Conservation (phyloP, 2,113 vertebrate genomes). For the Pteronura brasiliensis region DNA sequence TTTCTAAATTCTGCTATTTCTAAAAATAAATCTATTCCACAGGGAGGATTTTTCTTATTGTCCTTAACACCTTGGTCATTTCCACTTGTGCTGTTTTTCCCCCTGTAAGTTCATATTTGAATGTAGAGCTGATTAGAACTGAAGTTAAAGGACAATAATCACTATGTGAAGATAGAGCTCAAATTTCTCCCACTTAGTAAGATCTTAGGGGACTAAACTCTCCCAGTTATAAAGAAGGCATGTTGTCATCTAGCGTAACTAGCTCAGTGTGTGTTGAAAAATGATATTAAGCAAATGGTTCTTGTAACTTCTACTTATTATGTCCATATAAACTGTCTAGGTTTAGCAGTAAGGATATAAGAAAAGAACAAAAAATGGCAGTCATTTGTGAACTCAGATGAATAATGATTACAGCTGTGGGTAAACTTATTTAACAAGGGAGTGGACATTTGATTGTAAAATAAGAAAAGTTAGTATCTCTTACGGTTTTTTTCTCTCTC, state of each 20-base stretch:
- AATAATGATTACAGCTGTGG: neutral
- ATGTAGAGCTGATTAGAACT: neutral
- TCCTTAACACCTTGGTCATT: neutral
- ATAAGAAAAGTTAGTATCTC: constrained; percentile 46
- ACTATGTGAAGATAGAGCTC: neutral
- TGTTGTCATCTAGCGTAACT: neutral
- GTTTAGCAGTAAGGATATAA: neutral
- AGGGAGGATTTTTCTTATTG: neutral
- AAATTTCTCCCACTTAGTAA: neutral
- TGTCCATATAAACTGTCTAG: neutral
- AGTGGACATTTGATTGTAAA: constrained; percentile 17
- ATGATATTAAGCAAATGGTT: neutral
- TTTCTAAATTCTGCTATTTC: constrained; percentile 18
- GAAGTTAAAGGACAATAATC: neutral
- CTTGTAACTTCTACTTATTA: neutral
- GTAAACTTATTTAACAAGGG: neutral
- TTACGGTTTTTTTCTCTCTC: constrained; percentile 98
- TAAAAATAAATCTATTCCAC: constrained; percentile 16
- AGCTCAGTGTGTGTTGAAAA: neutral
- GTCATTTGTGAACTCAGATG: neutral
- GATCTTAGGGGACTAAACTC: neutral
- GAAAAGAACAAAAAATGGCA: neutral
- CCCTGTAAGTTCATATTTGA: neutral
- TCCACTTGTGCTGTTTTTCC: neutral
- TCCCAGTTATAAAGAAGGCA: neutral